Base-by-base conservation (phyloP, 2,888 invertebrate species). In the Meteorus colon region DNA sequence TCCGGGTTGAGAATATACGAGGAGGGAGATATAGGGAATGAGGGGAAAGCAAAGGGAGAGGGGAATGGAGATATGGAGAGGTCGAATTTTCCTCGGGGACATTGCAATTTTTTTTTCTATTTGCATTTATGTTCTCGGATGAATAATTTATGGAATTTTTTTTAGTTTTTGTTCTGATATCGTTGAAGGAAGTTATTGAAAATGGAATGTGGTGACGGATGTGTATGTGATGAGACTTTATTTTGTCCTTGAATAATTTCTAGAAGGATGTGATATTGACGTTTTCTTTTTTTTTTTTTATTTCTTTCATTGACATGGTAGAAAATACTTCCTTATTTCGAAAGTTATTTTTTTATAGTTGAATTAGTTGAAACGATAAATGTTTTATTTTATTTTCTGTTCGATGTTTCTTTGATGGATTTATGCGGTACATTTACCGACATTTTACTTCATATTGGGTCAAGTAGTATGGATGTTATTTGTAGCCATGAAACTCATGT, bases 141-240 rank as follows among this genome's bases (percentile, higher is more conserved):
- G 4, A 55, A 19, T 55, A 19, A 55, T 55, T 55, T 19, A 55
- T 55, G n/a, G 16, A n/a, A 55, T 55, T 55, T 55, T 55, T 55
- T 55, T 55, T 55, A 8, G n/a, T 19, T 10, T 19, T 19, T 19
- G 1, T 55, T 19, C 24, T 19, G 3, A 19, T 8, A 10, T n/a
- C n/a, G 19, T 8, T 19, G 19, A 6, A 55, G 55, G 55, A 55
- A 55, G 19, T 55, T 19, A 55, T 55, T 55, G 19, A 2, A 4
- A 55, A n/a, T 55, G 55, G 55, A 55, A 55, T 55, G 55, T 19
- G 6, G 19, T 55, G 19, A 55, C 19, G n/a, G 16, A 4, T 55
- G 55, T 55, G 48, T 4, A 16, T 48, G 6, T 48, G 48, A 48
- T 48, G 48, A 48, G 16, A 48, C 48, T 48, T 48, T n/a, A 45